Evolutionary conservation across 2,888 invertebrate species (phyloP).

Genomic region (Eudasyphora cyanicolor): DNA sequence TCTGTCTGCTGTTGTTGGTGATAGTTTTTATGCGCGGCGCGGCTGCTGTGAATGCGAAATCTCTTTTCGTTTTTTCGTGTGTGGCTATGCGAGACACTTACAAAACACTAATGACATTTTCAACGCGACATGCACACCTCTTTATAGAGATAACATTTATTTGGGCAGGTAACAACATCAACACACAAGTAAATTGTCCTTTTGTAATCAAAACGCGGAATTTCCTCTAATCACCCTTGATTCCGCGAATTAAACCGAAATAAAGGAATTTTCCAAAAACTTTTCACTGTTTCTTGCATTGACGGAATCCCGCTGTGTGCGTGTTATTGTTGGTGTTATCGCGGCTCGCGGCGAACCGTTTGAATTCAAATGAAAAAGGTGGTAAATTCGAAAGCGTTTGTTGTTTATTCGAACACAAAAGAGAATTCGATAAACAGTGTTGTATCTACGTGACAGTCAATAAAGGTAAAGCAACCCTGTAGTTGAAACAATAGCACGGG

Average conservation of each 20-base stretch:
- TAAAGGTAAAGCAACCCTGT: not conserved
- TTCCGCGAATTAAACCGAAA: constrained; percentile 39
- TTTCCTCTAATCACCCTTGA: constrained; percentile 29
- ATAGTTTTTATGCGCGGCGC: constrained; percentile 15
- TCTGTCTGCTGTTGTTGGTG: not conserved
- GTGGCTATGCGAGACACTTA: constrained; percentile 21
- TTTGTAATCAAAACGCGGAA: constrained; percentile 6
- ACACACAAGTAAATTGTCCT: not conserved
- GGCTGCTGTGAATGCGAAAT: constrained; percentile 23
- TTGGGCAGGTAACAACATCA: not conserved
- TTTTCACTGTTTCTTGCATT: constrained; percentile 17
- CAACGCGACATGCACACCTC: not conserved
- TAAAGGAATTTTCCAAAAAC: constrained; percentile 25
- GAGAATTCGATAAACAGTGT: not conserved
- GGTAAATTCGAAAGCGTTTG: constrained; percentile 43
- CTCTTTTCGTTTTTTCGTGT: not conserved
- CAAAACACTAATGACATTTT: constrained; percentile 28
- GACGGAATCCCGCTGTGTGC: not conserved
- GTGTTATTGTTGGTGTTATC: not conserved
- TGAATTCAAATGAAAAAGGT: constrained; percentile 60
- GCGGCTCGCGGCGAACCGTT: constrained; percentile 33
- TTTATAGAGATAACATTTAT: constrained; percentile 23
- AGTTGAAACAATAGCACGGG: not conserved
- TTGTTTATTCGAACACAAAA: constrained; percentile 44
- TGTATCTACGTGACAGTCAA: too few relatives aligned